Evolutionary conservation across 2,797 vertebrate genomes (phyloP).

Genomic region (Valencia hispanica): DNA sequence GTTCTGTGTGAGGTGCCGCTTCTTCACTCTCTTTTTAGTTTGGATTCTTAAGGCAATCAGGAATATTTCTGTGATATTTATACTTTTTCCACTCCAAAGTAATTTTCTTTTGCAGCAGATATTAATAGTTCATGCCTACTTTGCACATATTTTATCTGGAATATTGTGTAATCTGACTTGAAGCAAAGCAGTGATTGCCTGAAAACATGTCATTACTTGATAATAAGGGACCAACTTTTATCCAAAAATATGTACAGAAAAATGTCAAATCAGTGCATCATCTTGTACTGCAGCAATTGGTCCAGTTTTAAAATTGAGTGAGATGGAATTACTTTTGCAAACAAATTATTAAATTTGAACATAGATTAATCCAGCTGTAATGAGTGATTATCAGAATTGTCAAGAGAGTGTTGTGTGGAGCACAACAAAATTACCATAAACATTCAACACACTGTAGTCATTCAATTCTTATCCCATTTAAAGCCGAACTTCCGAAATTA

Average conservation of each 20-base stretch:
- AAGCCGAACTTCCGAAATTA: constrained; percentile 13
- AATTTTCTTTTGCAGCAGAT: background rate
- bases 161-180: background rate
- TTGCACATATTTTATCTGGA: background rate
- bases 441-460: background rate
- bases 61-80: background rate
- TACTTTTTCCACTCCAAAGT: background rate
- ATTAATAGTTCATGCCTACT: background rate
- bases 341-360: background rate
- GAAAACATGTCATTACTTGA: background rate
- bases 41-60: background rate
- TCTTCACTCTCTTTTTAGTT: background rate
- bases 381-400: too few species aligned
- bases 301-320: background rate
- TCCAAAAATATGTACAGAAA: background rate
- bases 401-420: background rate
- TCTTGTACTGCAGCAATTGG: background rate
- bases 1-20: background rate
- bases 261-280: background rate
- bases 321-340: background rate
- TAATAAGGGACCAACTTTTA: background rate
- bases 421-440: too few species aligned
- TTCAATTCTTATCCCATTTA: background rate
- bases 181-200: background rate
- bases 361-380: background rate